Percentiles rank a stretch among this genome's conserved stretches.
Evolutionary conservation across 1,140 invertebrate species (phyloP).

Genomic region (Drosophila ambigua): DNA sequence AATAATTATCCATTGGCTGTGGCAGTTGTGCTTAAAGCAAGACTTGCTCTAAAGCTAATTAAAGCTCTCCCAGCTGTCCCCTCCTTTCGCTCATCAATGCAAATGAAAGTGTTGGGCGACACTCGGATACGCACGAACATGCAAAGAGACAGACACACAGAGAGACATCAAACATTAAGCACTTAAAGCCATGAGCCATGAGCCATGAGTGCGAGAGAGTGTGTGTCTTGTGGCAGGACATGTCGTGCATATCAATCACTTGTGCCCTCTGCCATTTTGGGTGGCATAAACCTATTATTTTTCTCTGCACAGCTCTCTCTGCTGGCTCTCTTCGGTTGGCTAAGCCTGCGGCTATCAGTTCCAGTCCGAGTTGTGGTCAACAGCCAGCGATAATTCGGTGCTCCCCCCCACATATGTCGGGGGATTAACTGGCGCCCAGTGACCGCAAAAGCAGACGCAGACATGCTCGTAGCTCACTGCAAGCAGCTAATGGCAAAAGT

Average conservation of each 20-base stretch:
- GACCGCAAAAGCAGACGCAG: constrained; percentile 24
- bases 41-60: too few relatives aligned
- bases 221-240: constrained; percentile 44
- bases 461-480: not conserved
- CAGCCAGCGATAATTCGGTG: constrained; percentile 44
- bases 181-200: constrained; percentile 67
- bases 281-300: constrained; percentile 71
- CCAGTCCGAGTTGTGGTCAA: constrained; percentile 39
- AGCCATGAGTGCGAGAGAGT: constrained; percentile 2
- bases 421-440: constrained; percentile 44
- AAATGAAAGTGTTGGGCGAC: constrained; percentile 36
- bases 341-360: constrained; percentile 30
- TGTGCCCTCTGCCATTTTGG: constrained; percentile 42
- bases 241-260: constrained; percentile 75
- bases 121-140: constrained; percentile 15
- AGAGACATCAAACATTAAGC: constrained; percentile 64
- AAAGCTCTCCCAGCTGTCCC: constrained; percentile 13
- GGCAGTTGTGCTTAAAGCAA: too few relatives aligned
- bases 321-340: not conserved
- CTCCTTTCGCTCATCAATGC: constrained; percentile 9
- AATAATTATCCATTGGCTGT: too few relatives aligned
- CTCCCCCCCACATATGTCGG: constrained; percentile 10
- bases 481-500: constrained; percentile 38
- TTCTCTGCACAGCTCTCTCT: constrained; percentile 56
- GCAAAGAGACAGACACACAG: constrained; percentile 12